Base-by-base conservation (phyloP, 2,113 vertebrate species). In the Psettodes erumei region DNA sequence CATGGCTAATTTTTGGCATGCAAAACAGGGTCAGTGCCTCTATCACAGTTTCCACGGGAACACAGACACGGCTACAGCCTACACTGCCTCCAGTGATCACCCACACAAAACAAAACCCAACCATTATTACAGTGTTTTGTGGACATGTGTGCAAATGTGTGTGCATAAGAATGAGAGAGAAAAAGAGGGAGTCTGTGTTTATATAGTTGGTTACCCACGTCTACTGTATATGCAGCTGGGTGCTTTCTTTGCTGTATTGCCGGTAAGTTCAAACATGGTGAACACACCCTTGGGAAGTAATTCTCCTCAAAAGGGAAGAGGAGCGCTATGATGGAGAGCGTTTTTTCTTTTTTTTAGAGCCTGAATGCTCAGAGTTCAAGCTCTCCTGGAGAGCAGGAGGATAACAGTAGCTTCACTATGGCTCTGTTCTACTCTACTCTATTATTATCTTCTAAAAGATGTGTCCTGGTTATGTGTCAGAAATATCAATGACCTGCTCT, bases 21-120 rank as follows among this genome's bases (percentile, higher is more conserved):
- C 64, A 71, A 75, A 89, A 66, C 30, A 84, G 45, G 77, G 77
- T 87, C 68, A 77, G 53, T 62, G 50, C 38, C 45, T 28, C 70
- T 68, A 73, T 70, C 59, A 69, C 68, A 72, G 85, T 91, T 90
- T 90, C 85, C 82, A 89, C 66, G 48, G 86, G 80, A 90, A 90
- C 77, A 79, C 62, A 84, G 80, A 84, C 2, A 53, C 48, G 53
- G 71, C 60, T n/a, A 55, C 56, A 72, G 77, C 45, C 40, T n/a
- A 38, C 35, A 27, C 40, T 40, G 38, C 79, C 79, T 70, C 30
- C 77, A 73, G 37, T 70, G 25, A 47, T 74, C 75, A 30, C 87
- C 87, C 84, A 86, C 87, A 64, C 66, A 82, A 33, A 79, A 72
- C 62, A 47, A 71, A 74, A 33, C 51, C 56, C 15, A n/a, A 25